phyloP scores from a whole-genome alignment of 2,797 vertebrate species.

The Sebastes variabilis region DNA sequence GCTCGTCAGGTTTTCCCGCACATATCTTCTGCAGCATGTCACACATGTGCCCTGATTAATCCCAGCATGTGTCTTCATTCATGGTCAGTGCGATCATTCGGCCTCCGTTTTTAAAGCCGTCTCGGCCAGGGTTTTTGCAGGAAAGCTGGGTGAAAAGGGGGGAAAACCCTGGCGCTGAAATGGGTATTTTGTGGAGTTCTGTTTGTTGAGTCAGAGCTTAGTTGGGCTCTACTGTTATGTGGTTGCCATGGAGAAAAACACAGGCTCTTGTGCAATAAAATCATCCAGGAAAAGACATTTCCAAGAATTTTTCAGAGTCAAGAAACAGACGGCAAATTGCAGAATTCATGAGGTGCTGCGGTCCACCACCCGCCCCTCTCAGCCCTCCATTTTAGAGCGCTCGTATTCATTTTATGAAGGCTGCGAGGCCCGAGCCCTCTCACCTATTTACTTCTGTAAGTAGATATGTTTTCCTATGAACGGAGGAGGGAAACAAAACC shows the following conservation, averaged over 20 bases:
- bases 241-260: constrained; percentile 87
- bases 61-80: constrained; percentile 62
- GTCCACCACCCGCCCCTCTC: constrained; percentile 68
- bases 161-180: constrained; percentile 75
- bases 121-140: constrained; percentile 57
- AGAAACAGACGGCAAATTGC: constrained; percentile 81
- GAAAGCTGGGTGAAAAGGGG: constrained; percentile 60
- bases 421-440: constrained; percentile 69
- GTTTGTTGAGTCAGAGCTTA: constrained; percentile 86
- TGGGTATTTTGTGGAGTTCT: constrained; percentile 82
- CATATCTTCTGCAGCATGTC: constrained; percentile 57
- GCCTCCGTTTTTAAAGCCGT: constrained; percentile 52
- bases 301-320: constrained; percentile 81
- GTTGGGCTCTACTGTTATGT: constrained; percentile 81
- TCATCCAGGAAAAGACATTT: constrained; percentile 82
- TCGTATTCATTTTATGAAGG: constrained; percentile 75
- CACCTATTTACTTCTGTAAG: constrained; percentile 80
- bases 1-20: constrained; percentile 36
- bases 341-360: constrained; percentile 78
- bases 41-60: constrained; percentile 63
- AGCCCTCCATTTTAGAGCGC: constrained; percentile 74
- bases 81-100: constrained; percentile 59
- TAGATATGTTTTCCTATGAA: constrained; percentile 80
- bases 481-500: constrained; percentile 74
- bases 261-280: constrained; percentile 82